Percentiles rank a stretch among this genome's conserved stretches.
Evolutionary conservation across 2,888 invertebrate species (phyloP).

Genomic region (Hedya salicella): DNA sequence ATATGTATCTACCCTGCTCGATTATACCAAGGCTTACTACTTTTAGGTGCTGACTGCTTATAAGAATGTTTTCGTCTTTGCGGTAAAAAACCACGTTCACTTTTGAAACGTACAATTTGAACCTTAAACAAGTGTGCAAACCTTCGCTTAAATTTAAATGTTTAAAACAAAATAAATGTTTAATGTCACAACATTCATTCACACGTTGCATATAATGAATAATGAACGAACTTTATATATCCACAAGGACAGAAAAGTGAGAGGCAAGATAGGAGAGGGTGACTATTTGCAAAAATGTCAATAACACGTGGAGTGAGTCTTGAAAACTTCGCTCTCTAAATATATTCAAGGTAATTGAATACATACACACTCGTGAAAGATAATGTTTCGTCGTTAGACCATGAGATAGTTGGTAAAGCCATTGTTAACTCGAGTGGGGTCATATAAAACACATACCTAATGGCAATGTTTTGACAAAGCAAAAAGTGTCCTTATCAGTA

Average conservation of each 20-base stretch:
- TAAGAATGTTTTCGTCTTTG: conserved; percentile 56
- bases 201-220: conserved; percentile 43
- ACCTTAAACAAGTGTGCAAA: conserved; percentile 45
- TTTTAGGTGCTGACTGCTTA: conserved; percentile 64
- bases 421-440: conserved; percentile 59
- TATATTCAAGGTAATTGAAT: conserved; percentile 38
- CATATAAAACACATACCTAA: conserved; percentile 55
- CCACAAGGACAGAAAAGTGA: conserved; percentile 57
- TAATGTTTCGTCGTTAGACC: conserved; percentile 27
- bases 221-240: conserved; percentile 51
- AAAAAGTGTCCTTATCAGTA: background rate
- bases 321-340: conserved; percentile 47
- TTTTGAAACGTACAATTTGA: conserved; percentile 59
- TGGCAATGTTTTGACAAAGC: conserved; percentile 53
- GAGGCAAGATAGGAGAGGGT: conserved; percentile 49
- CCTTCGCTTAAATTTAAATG: conserved; percentile 33
- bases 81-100: conserved; percentile 52
- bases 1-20: conserved; percentile 64
- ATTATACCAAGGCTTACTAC: conserved; percentile 82
- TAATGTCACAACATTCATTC: conserved; percentile 17
- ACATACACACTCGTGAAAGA: conserved; percentile 25
- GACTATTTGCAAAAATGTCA: conserved; percentile 56
- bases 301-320: conserved; percentile 48
- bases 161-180: conserved; percentile 32
- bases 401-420: conserved; percentile 50